Base-by-base conservation (phyloP, 2,797 vertebrate genomes). In the Hemitrygon akajei region DNA sequence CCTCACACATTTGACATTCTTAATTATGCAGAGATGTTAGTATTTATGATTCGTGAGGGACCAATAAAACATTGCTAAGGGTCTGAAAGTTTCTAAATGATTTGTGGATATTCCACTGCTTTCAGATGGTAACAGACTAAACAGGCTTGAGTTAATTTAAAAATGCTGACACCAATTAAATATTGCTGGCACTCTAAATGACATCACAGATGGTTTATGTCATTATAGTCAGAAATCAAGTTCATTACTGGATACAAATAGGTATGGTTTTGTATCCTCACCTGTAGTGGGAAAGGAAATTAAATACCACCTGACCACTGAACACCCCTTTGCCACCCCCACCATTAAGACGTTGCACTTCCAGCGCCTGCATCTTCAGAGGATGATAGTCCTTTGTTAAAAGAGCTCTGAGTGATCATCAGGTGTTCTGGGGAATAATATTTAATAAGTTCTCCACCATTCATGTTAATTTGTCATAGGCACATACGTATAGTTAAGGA, bases 1-100 rank as follows among this genome's bases (percentile, higher is more conserved):
- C 30, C 63, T 71, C n/a, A 47, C 20, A 37, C 69, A 56, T 40
- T 92, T 69, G n/a, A 7, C 60, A 34, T 89, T 69, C n/a, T 69
- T 37, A 69, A 63, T 91, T 91, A 91, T 22, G 22, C 69, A 75
- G 69, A 73, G 40, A 92, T 47, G 22, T 92, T 92, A 3, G 66
- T 73, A 92, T 73, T 92, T 73, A 92, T 30, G 89, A 92, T 16
- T 47, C 69, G 27, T 25, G 22, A 40, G 69, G 89, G 89, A 56
- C 69, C 89, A 92, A 71, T 75, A 40, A 92, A 0, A 11, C 71
- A 37, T n/a, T 92, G 66, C 69, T 27, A 92, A 92, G 69, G 37
- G 11, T 92, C 40, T 22, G 91, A 71, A 47, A 92, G 40, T 75
- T 75, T 27, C 69, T 73, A 47, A 47, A 92, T 92, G 69, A 92